Evolutionary conservation across 1,140 invertebrate species (phyloP).

Genomic region (Heliconius himera): DNA sequence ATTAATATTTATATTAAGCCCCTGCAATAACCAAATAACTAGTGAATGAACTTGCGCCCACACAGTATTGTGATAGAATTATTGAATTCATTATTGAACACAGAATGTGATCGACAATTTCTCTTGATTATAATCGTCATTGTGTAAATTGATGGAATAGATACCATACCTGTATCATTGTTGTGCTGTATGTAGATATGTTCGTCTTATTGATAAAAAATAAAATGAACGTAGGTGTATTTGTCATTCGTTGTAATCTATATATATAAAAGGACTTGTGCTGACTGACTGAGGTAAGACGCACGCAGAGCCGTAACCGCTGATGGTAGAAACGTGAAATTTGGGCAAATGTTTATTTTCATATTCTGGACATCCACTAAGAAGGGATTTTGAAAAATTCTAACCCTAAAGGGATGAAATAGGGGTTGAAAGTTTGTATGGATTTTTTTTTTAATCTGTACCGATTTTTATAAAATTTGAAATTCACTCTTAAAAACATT

Average conservation of each 20-base stretch:
- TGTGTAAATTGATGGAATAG: not conserved
- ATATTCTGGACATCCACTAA: too few species aligned
- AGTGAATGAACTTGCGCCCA: not conserved
- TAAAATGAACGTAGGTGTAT: not conserved
- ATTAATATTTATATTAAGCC: not conserved
- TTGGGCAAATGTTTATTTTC: too few species aligned
- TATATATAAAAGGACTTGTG: too few species aligned
- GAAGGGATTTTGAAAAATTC: too few species aligned
- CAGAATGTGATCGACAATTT: constrained; percentile 4
- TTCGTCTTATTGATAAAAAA: not conserved
- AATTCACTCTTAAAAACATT: too few species aligned
- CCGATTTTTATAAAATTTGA: too few species aligned
- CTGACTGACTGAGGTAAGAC: too few species aligned
- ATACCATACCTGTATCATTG: not conserved
- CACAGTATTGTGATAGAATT: constrained; percentile 4
- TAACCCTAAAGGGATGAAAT: too few species aligned
- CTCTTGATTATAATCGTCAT: constrained; percentile 10
- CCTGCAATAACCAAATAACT: not conserved
- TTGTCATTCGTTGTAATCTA: not conserved
- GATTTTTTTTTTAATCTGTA: too few species aligned
- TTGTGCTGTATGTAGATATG: not conserved
- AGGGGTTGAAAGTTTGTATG: too few species aligned
- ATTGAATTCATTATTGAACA: not conserved
- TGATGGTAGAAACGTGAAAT: too few species aligned
- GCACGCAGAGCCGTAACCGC: too few species aligned